Percentiles rank a stretch among this genome's conserved stretches.
Conservation (phyloP, 2,888 invertebrate species). For the Galerucella nymphaeae region DNA sequence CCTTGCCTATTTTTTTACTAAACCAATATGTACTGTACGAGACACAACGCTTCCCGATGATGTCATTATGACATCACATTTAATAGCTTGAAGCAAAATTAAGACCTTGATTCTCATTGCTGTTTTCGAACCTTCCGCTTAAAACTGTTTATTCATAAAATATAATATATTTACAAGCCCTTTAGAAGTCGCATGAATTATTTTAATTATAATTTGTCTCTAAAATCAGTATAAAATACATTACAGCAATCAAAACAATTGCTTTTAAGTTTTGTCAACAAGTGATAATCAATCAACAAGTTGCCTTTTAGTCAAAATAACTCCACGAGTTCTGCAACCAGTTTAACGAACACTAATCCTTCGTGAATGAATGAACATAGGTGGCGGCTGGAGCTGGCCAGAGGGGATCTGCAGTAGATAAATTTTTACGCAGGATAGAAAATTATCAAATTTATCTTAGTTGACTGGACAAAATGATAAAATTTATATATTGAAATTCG, state of each 20-base stretch:
- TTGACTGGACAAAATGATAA: too few relatives aligned
- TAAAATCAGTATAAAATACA: not conserved
- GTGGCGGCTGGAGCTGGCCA: not conserved
- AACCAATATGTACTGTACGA: constrained; percentile 40
- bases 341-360: constrained; percentile 17
- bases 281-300: constrained; percentile 44
- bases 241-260: not conserved
- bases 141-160: constrained; percentile 43
- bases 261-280: constrained; percentile 31
- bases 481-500: too few relatives aligned
- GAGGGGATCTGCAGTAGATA: not conserved
- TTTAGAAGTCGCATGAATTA: not conserved
- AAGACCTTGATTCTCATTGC: constrained; percentile 62
- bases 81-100: constrained; percentile 61
- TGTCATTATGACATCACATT: constrained; percentile 68
- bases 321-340: constrained; percentile 37
- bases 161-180: constrained; percentile 4
- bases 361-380: not conserved
- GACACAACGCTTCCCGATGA: constrained; percentile 65
- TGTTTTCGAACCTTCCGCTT: constrained; percentile 52
- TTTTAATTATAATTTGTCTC: not conserved
- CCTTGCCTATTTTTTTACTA: constrained; percentile 39
- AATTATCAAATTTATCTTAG: too few relatives aligned
- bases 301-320: constrained; percentile 25
- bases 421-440: too few relatives aligned